Evolutionary conservation across 2,113 vertebrate species (phyloP).

Genomic region (Leptodactylus fuscus): DNA sequence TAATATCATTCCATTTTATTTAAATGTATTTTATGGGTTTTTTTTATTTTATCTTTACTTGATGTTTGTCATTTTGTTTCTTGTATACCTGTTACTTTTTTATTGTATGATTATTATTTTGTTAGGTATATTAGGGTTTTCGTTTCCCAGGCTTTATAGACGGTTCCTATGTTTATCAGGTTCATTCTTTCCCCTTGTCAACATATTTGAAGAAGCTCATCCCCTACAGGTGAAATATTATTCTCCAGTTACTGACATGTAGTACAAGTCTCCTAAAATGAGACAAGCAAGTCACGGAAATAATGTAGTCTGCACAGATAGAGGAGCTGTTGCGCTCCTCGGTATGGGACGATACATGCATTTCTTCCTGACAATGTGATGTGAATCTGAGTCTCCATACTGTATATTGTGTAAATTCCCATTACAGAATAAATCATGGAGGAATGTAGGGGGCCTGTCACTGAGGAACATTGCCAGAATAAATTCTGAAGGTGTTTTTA

Average conservation of each 20-base stretch:
- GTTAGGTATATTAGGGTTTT: too few relatives aligned
- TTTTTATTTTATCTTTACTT: too few relatives aligned
- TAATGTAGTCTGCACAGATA: not conserved
- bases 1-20: too few relatives aligned
- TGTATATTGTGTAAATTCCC: not conserved
- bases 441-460: not conserved
- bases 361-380: not conserved
- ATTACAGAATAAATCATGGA: not conserved
- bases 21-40: too few relatives aligned
- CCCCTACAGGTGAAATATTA: not conserved
- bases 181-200: not conserved
- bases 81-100: too few relatives aligned
- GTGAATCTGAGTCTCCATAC: not conserved
- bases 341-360: too few relatives aligned
- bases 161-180: not conserved
- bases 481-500: not conserved
- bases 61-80: too few relatives aligned
- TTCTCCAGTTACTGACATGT: not conserved
- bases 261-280: not conserved
- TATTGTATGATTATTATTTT: too few relatives aligned
- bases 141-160: not conserved
- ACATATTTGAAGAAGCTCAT: not conserved
- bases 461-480: not conserved
- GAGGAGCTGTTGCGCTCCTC: not conserved
- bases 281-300: too few relatives aligned